phyloP scores from a whole-genome alignment of 2,888 invertebrate genomes.

The Lithophane socia region DNA sequence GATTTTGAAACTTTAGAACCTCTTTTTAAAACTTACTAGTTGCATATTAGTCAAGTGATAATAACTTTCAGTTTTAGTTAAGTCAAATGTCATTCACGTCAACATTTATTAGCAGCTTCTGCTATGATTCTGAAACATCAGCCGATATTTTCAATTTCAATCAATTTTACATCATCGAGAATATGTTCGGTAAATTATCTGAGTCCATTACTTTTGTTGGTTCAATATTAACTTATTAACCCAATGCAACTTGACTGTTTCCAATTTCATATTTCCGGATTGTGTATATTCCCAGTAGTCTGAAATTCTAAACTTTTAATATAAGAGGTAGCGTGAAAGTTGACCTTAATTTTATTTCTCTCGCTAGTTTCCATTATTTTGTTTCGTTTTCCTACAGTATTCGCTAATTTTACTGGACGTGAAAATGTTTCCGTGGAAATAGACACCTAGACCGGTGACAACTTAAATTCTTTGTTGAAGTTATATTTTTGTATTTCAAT shows the following conservation, averaged over 20 bases:
- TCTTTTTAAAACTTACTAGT: no score
- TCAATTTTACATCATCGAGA: neutral
- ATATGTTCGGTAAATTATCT: neutral
- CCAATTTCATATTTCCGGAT: neutral
- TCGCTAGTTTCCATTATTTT: neutral
- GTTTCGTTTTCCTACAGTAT: conserved; percentile 6
- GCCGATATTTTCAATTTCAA: neutral
- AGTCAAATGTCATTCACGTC: neutral
- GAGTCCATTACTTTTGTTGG: neutral
- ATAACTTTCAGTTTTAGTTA: neutral
- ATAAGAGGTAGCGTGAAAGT: neutral
- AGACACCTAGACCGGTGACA: neutral
- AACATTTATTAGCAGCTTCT: neutral
- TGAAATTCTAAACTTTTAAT: neutral
- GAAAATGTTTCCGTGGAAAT: neutral
- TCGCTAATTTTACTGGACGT: neutral
- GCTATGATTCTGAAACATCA: no score
- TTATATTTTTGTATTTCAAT: neutral
- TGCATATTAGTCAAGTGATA: no score
- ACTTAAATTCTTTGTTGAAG: neutral
- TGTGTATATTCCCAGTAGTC: neutral
- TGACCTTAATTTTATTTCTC: neutral
- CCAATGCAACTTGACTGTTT: neutral
- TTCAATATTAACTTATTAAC: neutral
- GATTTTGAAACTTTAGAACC: neutral